Evolutionary conservation across 2,888 invertebrate genomes (phyloP), one percentile per base, ranked within the genome.

Genomic region (Ommatoiulus sabulosus): DNA sequence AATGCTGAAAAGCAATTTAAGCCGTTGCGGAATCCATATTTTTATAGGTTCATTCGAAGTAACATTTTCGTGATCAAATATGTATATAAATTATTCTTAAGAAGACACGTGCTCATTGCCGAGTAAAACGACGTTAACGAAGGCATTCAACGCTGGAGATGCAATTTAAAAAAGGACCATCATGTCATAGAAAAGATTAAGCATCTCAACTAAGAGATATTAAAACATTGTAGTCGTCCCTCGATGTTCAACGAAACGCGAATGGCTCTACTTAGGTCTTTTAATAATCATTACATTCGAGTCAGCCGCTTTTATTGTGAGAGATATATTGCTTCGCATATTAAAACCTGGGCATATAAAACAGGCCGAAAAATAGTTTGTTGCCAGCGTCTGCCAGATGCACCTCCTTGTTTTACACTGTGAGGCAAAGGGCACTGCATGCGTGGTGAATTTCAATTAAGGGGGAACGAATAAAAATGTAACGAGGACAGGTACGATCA

Each of bases 161-260:
- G 72, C 72, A 72, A 72, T 72, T 72, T 72, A 24, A 72, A 72
- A 72, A 72, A 72, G 24, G 72, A 72, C 72, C 72, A 72, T 72
- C 24, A n/a, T 72, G 72, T 72, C 72, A 72, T 72, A 72, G 72
- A 72, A 6, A 72, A 72, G 72, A 72, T 72, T 72, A 72, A 72
- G 72, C 72, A 72, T 72, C 72, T 72, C 72, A 72, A 72, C 72
- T 72, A 72, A 72, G 72, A 72, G 72, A 72, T 72, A 72, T 72
- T 72, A 72, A 72, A 72, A 72, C 72, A 72, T 72, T 72, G 72
- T 72, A 72, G 72, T 72, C 72, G 10, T 72, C 72, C 72, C 17
- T n/a, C 72, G 10, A 72, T 72, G 72, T 72, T 72, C 10, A 24
- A 24, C 72, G 24, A n/a, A 12, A 72, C 24, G 72, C 72, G 72